A percentile compares a stretch with the other conserved stretches of the same genome.
phyloP scores from a whole-genome alignment of 1,140 invertebrate species.

The Holcopasites calliopsidis region DNA sequence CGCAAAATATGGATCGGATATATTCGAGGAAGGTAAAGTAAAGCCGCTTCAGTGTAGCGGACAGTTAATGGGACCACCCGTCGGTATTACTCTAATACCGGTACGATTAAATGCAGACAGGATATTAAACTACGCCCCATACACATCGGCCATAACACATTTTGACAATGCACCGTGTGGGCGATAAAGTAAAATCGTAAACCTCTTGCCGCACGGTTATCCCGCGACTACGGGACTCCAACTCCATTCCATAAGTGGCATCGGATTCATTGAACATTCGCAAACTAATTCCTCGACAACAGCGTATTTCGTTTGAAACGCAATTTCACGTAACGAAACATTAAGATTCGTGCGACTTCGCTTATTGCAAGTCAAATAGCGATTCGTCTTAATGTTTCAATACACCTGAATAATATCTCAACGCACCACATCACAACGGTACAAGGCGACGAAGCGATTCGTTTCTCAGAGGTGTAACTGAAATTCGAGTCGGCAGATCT shows the following conservation, averaged over 20 bases:
- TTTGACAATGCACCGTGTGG: constrained; percentile 74
- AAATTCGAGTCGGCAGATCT: constrained; percentile 76
- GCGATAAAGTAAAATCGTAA: constrained; percentile 74
- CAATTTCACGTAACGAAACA: not conserved
- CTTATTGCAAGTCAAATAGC: too few species aligned
- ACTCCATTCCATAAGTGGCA: not conserved
- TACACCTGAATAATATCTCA: too few species aligned
- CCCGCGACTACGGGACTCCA: constrained; percentile 18
- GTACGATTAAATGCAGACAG: constrained; percentile 76
- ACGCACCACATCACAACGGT: too few species aligned
- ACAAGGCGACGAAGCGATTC: constrained; percentile 13
- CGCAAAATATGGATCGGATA: constrained; percentile 62
- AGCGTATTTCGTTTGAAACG: not conserved
- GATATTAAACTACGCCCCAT: constrained; percentile 75
- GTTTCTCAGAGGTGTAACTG: constrained; percentile 64
- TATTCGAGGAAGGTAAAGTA: constrained; percentile 61
- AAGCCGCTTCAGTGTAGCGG: constrained; percentile 59
- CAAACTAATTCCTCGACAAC: not conserved
- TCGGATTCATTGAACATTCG: constrained; percentile 20
- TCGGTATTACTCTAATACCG: constrained; percentile 70
- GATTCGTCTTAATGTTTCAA: too few species aligned
- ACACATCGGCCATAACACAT: constrained; percentile 68
- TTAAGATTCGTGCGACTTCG: not conserved
- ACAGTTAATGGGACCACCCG: constrained; percentile 74
- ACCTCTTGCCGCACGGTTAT: constrained; percentile 65